A percentile compares a stretch with the other conserved stretches of the same genome.
Conservation (phyloP, 2,113 vertebrate species). For the Halichoerus grypus region DNA sequence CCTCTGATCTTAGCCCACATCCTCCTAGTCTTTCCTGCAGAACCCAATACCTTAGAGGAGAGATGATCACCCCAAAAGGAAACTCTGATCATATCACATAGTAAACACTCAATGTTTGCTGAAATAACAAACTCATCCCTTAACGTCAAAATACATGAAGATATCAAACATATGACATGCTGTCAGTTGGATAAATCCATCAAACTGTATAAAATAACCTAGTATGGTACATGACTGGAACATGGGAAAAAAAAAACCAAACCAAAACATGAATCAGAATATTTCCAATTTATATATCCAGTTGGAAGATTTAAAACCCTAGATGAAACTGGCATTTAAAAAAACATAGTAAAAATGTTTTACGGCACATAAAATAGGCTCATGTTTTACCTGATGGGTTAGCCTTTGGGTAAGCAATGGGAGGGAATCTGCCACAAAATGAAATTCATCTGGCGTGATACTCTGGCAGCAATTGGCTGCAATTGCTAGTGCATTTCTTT, state of each 20-base stretch:
- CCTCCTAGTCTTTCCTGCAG: background rate
- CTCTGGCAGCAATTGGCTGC: constrained; percentile 99
- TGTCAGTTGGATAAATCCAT: background rate
- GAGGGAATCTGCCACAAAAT: constrained; percentile 99
- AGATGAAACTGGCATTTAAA: background rate
- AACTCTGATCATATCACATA: background rate
- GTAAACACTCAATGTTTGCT: background rate
- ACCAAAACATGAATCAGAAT: background rate
- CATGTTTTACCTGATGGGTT: constrained; percentile 95
- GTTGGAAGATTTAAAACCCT: background rate
- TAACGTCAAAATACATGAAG: constrained; percentile 19
- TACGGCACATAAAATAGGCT: background rate
- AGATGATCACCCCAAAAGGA: background rate
- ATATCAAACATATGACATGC: background rate
- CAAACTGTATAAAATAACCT: background rate
- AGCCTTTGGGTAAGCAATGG: constrained; percentile 98
- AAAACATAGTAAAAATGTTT: background rate
- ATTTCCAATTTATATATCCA: background rate
- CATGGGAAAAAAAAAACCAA: background rate
- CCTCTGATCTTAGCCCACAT: background rate
- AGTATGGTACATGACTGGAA: background rate
- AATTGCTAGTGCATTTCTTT: constrained; percentile 98
- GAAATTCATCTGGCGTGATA: constrained; percentile 98
- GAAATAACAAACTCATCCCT: background rate
- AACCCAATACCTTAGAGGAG: background rate